These are phyloP conservation scores for Idaea aversata DNA, from an alignment of 2,888 invertebrate genomes.

Conservation along the genomic window DNA sequence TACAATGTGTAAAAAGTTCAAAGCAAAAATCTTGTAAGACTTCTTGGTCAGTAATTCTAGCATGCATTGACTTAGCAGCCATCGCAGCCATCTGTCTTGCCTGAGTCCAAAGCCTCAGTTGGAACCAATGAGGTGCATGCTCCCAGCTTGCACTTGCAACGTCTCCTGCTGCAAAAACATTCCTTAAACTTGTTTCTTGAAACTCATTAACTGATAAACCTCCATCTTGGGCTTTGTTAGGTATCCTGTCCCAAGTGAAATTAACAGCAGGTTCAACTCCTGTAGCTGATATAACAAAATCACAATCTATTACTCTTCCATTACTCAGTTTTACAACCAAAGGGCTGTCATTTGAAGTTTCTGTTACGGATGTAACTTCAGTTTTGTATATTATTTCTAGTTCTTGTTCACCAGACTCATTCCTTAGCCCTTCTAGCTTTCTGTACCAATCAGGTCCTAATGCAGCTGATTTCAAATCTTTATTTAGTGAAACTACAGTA, in stretches of 20 bases:
- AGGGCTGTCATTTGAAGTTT: conserved; percentile 79
- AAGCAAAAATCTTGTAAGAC: conserved; percentile 96
- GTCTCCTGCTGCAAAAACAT: conserved; percentile 98
- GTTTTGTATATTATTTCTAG: conserved; percentile 82
- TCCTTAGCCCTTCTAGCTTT: conserved; percentile 79
- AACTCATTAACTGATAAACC: conserved; percentile 92
- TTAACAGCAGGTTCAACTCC: conserved; percentile 89
- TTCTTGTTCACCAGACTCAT: conserved; percentile 72
- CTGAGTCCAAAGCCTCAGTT: conserved; percentile 98
- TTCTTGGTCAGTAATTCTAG: conserved; percentile 79
- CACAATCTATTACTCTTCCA: conserved; percentile 86
- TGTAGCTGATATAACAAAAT: conserved; percentile 97
- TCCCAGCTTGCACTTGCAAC: conserved; percentile 92
- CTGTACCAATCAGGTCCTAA: conserved; percentile 98
- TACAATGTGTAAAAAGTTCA: conserved; percentile 98
- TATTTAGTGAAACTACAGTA: conserved; percentile 54
- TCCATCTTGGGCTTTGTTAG: conserved; percentile 84
- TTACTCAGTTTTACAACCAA: conserved; percentile 87
- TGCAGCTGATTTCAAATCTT: conserved; percentile 88
- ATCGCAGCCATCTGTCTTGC: conserved; percentile 98
- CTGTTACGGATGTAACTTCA: conserved; percentile 72
- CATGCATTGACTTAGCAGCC: conserved; percentile 94
- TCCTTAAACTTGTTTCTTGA: conserved; percentile 88
- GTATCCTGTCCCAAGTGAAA: conserved; percentile 74
- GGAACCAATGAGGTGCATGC: conserved; percentile 91